Base-by-base conservation (phyloP, 2,113 vertebrate genomes). In the Paratilapia polleni region DNA sequence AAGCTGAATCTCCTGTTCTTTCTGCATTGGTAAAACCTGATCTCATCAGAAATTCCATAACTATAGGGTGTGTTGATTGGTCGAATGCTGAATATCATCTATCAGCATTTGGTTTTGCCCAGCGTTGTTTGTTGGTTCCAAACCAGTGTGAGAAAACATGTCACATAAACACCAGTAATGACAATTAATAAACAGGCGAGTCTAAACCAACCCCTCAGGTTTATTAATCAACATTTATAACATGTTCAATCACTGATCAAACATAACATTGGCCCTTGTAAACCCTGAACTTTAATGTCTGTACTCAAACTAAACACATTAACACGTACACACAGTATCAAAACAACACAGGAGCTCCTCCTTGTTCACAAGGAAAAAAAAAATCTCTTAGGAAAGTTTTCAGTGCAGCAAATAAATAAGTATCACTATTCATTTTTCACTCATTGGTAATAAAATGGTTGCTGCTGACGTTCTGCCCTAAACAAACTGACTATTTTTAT, bases 351-450 rank as follows among this genome's bases (percentile, higher is more conserved):
- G 68, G 38, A 79, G 64, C 9, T 70, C 43, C 26, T 61, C 15
- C 20, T 26, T 84, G 61, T 58, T 7, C 80, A 64, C 34, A 3
- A 73, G 66, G 52, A 24, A 14, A 73, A 74, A 57, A 24, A 14
- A 77, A 89, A 84, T 81, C 63, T 85, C 61, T 88, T 58, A 49
- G 26, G 47, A 87, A 84, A 56, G 60, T 56, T 81, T 73, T 75
- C 81, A 86, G 84, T 87, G 89, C 78, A 84, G 75, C 38, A 89
- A 87, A 91, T 87, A 91, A 93, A 91, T 91, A 89, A 83, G 88
- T 73, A 81, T 81, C 4, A 80, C 34, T 77, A 24, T 68, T 83
- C 2, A 20, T 12, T 52, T 41, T 54, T 63, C 43, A 68, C 3
- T 83, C 76, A 52, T 4, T 81, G 74, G 78, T 63, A 68, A 85